These are phyloP conservation scores for Telmatochromis sp. DNA, from an alignment of 2,113 vertebrate genomes.

Conservation along the genomic window DNA sequence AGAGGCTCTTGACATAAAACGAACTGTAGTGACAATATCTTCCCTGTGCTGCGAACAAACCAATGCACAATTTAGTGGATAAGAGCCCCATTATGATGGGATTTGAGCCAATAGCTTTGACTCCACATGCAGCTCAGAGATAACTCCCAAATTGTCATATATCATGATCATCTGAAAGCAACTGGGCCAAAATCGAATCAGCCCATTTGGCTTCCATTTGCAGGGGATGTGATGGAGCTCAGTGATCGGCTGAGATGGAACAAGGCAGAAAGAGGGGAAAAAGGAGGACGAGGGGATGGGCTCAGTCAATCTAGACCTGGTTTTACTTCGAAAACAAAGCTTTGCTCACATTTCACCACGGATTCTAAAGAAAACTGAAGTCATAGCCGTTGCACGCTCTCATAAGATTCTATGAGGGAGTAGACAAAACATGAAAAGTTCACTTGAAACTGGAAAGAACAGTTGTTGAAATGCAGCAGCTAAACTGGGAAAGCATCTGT, in stretches of 20 bases:
- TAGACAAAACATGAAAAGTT: not conserved
- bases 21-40: not conserved
- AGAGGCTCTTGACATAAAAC: not conserved
- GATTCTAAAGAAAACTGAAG: not conserved
- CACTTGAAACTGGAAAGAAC: not conserved
- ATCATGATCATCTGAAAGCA: not conserved
- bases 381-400: fast-evolving
- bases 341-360: not conserved
- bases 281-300: not conserved
- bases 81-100: not conserved
- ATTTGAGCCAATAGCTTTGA: not conserved
- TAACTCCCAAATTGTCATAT: not conserved
- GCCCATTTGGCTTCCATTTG: not conserved
- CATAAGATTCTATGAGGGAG: not conserved
- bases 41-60: not conserved
- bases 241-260: not conserved
- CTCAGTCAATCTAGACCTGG: not conserved
- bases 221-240: not conserved
- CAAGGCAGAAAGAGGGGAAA: not conserved
- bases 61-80: not conserved
- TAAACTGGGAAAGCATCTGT: conserved; percentile 2
- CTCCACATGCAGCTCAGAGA: not conserved
- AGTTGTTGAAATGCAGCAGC: not conserved
- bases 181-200: not conserved
- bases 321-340: not conserved